phyloP scores from a whole-genome alignment of 1,140 invertebrate genomes.

The Vanessa atalanta region DNA sequence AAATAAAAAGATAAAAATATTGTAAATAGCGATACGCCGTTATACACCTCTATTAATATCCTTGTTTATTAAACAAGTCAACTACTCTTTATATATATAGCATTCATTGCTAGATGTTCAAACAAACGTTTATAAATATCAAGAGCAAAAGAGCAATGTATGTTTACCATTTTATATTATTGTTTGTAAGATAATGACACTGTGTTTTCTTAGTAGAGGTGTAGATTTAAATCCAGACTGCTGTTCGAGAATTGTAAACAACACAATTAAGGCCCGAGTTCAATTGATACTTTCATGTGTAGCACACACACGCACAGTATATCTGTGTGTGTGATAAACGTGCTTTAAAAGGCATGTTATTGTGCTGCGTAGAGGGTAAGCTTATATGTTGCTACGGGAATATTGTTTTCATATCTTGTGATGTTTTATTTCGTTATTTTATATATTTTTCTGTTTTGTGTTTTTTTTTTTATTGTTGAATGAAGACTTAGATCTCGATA shows the following conservation, averaged over 20 bases:
- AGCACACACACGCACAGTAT: not conserved
- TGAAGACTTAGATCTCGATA: no score
- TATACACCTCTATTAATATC: not conserved
- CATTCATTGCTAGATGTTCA: not conserved
- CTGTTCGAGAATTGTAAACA: slow-evolving; percentile 50
- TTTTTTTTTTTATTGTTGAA: not conserved
- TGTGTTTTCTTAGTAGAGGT: not conserved
- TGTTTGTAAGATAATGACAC: not conserved
- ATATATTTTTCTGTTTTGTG: not conserved
- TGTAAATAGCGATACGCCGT: not conserved
- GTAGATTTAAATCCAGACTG: slow-evolving; percentile 44
- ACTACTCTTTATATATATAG: not conserved
- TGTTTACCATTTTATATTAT: not conserved
- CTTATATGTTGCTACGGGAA: slow-evolving; percentile 2
- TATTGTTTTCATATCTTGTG: not conserved
- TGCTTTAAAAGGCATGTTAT: not conserved
- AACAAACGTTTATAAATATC: not conserved
- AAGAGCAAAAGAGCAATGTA: slow-evolving; percentile 16
- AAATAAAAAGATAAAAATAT: slow-evolving; percentile 9
- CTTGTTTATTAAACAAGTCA: not conserved
- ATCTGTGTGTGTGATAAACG: slow-evolving; percentile 4
- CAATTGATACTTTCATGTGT: slow-evolving; percentile 44
- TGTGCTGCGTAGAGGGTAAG: not conserved
- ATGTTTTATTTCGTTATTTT: not conserved
- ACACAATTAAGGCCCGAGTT: slow-evolving; percentile 47